A percentile compares a stretch with the other conserved stretches of the same genome.
phyloP scores from a whole-genome alignment of 2,888 invertebrate genomes.

The Polymixis lichenea region DNA sequence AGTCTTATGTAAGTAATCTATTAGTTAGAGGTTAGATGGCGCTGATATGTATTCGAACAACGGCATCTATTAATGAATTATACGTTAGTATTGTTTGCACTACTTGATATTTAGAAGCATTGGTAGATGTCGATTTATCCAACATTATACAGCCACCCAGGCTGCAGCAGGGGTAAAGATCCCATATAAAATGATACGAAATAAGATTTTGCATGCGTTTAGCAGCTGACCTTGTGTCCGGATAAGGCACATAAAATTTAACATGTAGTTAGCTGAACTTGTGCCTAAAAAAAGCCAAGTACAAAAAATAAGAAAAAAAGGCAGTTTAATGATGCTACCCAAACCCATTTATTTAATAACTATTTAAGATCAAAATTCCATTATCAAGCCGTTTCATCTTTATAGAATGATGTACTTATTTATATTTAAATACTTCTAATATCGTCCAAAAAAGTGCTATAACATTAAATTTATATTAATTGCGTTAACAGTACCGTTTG shows the following conservation, averaged over 20 bases:
- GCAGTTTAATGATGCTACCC: constrained; percentile 52
- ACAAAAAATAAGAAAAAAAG: constrained; percentile 38
- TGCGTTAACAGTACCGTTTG: not conserved
- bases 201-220: not conserved
- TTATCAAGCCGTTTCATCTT: constrained; percentile 61
- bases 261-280: not conserved
- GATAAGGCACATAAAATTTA: too few species aligned
- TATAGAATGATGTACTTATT: not conserved
- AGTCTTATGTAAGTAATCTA: not conserved
- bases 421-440: not conserved
- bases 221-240: too few species aligned
- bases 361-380: constrained; percentile 38
- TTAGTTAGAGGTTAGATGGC: constrained; percentile 22
- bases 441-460: not conserved
- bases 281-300: not conserved
- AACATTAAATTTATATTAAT: not conserved
- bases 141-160: not conserved
- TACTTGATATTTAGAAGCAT: not conserved
- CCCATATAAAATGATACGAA: not conserved
- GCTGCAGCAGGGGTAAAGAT: not conserved
- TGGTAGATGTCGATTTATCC: constrained; percentile 38
- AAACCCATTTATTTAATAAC: constrained; percentile 62
- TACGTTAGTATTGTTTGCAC: not conserved
- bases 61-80: constrained; percentile 48
- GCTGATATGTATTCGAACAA: constrained; percentile 1